Base-by-base conservation (phyloP, 53 echinoderm and acorn worm species). In the Patiria pectinifera region DNA sequence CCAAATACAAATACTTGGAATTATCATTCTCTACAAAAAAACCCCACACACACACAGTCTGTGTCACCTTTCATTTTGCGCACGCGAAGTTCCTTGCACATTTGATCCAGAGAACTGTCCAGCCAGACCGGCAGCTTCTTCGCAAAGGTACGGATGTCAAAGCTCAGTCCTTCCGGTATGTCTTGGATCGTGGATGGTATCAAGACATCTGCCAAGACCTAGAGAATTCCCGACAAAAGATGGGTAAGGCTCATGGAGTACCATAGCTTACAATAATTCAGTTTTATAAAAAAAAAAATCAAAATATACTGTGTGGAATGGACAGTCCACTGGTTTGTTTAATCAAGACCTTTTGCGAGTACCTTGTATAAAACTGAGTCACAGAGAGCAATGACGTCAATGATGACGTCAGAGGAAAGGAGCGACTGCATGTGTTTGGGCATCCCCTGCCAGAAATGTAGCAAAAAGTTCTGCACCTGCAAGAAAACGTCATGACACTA, bases 371-470 rank as follows among this genome's bases (percentile, higher is more conserved):
- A 82, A 16, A 97, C 81, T 1, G 94, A 94, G 60, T 97, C 97
- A 83, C 97, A 97, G 15, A 97, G 72, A 70, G 78, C 87, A n/a
- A 97, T 93, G 93, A 97, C 92, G 76, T 97, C 97, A 89, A 85
- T 80, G 84, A 96, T 96, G 88, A 97, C 83, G 85, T 85, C 92
- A 89, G 80, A 85, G 11, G 71, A 80, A 14, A 97, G 89, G 4
- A 96, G 93, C 22, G 80, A 71, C n/a, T 82, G 84, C 58, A 97
- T 62, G 59, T 97, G 97, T 3, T 94, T 82, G 9, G 97, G 97
- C 86, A 97, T 93, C 45, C 97, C 97, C 94, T 97, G 97, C 97
- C 97, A 97, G 89, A 97, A 97, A 46, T 97, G 97, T 46, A 97
- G 93, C 6, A 97, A 84, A 53, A 97, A 94, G 78, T 97, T 97